Evolutionary conservation across 1,140 invertebrate genomes (phyloP).

Genomic region (Hypothenemus hampei): DNA sequence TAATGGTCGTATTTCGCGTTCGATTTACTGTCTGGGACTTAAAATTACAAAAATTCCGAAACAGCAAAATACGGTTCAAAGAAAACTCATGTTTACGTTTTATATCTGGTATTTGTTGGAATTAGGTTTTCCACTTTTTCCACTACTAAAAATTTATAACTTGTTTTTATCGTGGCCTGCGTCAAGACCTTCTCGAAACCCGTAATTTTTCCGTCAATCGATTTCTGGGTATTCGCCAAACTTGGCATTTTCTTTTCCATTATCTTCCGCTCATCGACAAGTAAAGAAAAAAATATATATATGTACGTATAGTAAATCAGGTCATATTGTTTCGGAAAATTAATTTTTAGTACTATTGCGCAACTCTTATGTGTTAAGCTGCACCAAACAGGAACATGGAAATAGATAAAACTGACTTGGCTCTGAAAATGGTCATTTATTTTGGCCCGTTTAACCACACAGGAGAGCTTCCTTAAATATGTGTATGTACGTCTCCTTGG

Average conservation of each 20-base stretch:
- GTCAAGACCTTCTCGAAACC: not conserved
- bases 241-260: not conserved
- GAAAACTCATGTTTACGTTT: conserved; percentile 4
- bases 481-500: not conserved
- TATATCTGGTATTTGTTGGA: conserved; percentile 9
- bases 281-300: too few species aligned
- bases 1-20: conserved; percentile 12
- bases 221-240: not conserved
- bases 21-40: conserved; percentile 19
- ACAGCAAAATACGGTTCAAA: conserved; percentile 8
- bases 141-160: conserved; percentile 4
- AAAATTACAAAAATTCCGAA: conserved; percentile 4
- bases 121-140: conserved; percentile 1
- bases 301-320: too few species aligned
- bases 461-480: not conserved
- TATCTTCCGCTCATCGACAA: too few species aligned
- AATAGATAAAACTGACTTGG: not conserved
- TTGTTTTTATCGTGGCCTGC: conserved; percentile 1
- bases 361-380: too few species aligned
- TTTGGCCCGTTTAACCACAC: not conserved
- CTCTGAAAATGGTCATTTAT: not conserved
- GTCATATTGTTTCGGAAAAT: too few species aligned
- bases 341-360: too few species aligned
- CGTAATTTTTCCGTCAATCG: not conserved
- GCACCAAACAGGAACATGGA: not conserved